Percentiles rank a stretch among this genome's conserved stretches.
Evolutionary conservation across 2,797 vertebrate genomes (phyloP).

Genomic region (Chelmon rostratus): DNA sequence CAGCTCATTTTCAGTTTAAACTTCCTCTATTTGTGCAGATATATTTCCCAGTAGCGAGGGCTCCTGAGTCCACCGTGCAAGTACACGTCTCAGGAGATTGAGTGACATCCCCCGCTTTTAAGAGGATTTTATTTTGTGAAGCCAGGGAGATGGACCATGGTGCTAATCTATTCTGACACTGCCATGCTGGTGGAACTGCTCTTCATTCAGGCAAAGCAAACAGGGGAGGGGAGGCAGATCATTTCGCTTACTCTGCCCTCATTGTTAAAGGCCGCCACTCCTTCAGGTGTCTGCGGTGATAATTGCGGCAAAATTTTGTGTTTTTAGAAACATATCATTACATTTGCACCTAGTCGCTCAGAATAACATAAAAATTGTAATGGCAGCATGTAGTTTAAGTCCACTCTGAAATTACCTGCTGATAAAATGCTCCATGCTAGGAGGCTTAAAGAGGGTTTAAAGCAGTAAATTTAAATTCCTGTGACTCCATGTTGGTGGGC

Average conservation of each 20-base stretch:
- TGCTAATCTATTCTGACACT: conserved; percentile 83
- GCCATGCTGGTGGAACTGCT: conserved; percentile 79
- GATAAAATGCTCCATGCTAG: conserved; percentile 55
- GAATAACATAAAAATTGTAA: conserved; percentile 30
- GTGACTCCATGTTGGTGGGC: conserved; percentile 69
- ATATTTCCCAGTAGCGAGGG: conserved; percentile 72
- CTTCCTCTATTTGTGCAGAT: conserved; percentile 77
- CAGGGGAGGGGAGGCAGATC: conserved; percentile 60
- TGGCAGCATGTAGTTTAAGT: conserved; percentile 19
- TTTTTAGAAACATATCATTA: conserved; percentile 52
- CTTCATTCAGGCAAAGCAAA: conserved; percentile 79
- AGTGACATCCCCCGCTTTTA: conserved; percentile 81
- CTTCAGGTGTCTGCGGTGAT: conserved; percentile 55
- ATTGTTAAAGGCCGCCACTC: conserved; percentile 56
- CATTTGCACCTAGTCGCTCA: conserved; percentile 28
- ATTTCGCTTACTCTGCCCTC: conserved; percentile 67
- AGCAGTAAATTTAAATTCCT: conserved; percentile 70
- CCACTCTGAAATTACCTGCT: conserved; percentile 54
- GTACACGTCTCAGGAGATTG: conserved; percentile 80
- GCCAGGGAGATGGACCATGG: conserved; percentile 77
- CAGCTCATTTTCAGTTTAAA: conserved; percentile 68
- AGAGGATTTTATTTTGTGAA: conserved; percentile 82
- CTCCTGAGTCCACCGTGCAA: conserved; percentile 71
- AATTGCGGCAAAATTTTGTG: conserved; percentile 45
- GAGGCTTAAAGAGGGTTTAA: conserved; percentile 61